phyloP scores from a whole-genome alignment of 2,113 vertebrate genomes.

The Rhabdomys dilectus region DNA sequence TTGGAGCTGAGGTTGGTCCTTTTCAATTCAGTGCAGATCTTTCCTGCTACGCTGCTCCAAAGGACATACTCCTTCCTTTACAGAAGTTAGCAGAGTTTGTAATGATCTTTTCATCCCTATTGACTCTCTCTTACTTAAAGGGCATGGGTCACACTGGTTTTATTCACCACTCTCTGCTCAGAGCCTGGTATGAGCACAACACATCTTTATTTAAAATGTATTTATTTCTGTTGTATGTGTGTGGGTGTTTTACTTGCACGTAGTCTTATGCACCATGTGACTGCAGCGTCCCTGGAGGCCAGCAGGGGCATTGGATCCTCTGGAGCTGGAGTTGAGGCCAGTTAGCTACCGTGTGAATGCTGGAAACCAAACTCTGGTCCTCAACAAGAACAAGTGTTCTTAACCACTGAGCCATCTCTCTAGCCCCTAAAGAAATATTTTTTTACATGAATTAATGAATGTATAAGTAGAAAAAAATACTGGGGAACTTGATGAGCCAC shows the following conservation, averaged over 20 bases:
- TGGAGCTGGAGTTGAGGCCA: background rate
- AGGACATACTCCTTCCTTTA: background rate
- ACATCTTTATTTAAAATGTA: background rate
- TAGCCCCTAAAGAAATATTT: background rate
- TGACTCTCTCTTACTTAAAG: background rate
- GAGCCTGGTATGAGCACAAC: background rate
- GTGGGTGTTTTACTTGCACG: background rate
- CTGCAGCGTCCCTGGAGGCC: background rate
- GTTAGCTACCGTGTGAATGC: background rate
- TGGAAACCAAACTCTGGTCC: background rate
- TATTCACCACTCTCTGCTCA: background rate
- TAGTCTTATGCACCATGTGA: background rate
- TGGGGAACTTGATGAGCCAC: background rate
- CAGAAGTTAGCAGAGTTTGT: background rate
- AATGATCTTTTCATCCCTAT: background rate
- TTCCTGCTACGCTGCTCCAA: background rate
- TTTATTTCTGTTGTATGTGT: background rate
- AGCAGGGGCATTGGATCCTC: background rate
- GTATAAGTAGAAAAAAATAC: background rate
- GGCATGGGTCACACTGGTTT: background rate
- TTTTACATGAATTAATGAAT: background rate
- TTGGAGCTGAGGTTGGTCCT: background rate
- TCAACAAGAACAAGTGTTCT: background rate
- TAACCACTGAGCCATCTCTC: background rate
- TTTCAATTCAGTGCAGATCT: background rate